Evolutionary conservation across 1,140 invertebrate genomes (phyloP).

Genomic region (Oryctes rhinoceros): DNA sequence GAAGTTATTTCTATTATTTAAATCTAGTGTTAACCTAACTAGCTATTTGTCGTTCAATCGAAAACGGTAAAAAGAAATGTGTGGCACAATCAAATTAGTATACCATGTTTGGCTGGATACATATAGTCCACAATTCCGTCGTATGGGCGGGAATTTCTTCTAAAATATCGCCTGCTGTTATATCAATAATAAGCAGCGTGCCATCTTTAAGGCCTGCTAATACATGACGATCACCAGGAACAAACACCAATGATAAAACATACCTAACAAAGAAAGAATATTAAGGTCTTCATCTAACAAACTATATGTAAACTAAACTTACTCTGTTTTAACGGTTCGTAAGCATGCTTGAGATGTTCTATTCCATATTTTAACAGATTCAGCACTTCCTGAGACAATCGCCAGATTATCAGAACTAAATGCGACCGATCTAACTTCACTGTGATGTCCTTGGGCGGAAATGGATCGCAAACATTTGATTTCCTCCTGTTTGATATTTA

Average conservation of each 20-base stretch:
- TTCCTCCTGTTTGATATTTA: conserved; percentile 65
- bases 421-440: conserved; percentile 83
- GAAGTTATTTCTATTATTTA: too few relatives aligned
- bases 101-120: conserved; percentile 79
- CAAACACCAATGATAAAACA: conserved; percentile 80
- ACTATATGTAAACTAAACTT: too few relatives aligned
- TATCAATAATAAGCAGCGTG: conserved; percentile 85
- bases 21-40: too few relatives aligned
- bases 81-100: too few relatives aligned
- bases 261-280: conserved; percentile 64
- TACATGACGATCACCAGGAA: conserved; percentile 91
- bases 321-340: conserved; percentile 76
- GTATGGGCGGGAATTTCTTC: conserved; percentile 83
- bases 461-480: conserved; percentile 62
- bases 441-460: conserved; percentile 80
- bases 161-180: conserved; percentile 79
- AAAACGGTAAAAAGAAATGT: too few relatives aligned
- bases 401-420: conserved; percentile 93
- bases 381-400: conserved; percentile 83
- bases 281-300: too few relatives aligned
- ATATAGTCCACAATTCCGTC: conserved; percentile 80
- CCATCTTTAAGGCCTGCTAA: conserved; percentile 90
- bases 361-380: conserved; percentile 94
- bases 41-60: too few relatives aligned
- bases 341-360: conserved; percentile 82